Base-by-base conservation (phyloP, 2,113 vertebrate species). In the Elgaria multicarinata region DNA sequence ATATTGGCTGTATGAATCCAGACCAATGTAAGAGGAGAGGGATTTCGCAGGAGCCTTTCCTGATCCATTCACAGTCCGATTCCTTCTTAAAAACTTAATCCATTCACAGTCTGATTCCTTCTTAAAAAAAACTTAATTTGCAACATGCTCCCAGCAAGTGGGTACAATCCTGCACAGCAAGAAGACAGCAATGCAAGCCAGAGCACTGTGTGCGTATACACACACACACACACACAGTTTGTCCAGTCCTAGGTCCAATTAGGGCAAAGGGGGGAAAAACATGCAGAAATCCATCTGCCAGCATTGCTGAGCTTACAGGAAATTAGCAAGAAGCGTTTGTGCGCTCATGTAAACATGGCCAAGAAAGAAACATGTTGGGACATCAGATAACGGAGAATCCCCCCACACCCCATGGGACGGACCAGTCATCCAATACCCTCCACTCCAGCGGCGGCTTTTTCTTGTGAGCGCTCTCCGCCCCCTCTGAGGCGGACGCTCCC, bases 361-460 rank as follows among this genome's bases (percentile, higher is more conserved):
- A 94, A 96, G 83, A 12, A 6, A 92, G 95, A 96, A 96, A 94
- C 95, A 94, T 85, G 94, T 94, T 91, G 93, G 91, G 9, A 92
- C 89, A 79, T 22, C 66, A 93, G 93, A 95, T 93, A 95, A 86
- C 85, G 24, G 20, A 93, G 93, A 94, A 91, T 92, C 83, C 93
- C 93, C 92, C 89, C 20, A 0, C 83, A 93, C 93, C 92, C 89
- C 20, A 0, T 31, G 93, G 92, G 95, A 9, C 90, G 78, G 72
- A 78, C 44, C 26, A 76, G 0, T 72, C 3, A 64, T 2, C 26
- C 18, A 9, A 64, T 12, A 39, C 33, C 2, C 79, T 46, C 8
- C 55, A 18, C 20, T 62, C 12, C 14, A 26, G 55, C 22, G 72
- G 80, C 39, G 42, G n/a, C 33, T 14, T 53, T 78, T 78, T 53